Percentiles rank a stretch among this genome's conserved stretches.
phyloP scores from a whole-genome alignment of 2,888 invertebrate genomes.

The Caenorhabditis zanzibari region DNA sequence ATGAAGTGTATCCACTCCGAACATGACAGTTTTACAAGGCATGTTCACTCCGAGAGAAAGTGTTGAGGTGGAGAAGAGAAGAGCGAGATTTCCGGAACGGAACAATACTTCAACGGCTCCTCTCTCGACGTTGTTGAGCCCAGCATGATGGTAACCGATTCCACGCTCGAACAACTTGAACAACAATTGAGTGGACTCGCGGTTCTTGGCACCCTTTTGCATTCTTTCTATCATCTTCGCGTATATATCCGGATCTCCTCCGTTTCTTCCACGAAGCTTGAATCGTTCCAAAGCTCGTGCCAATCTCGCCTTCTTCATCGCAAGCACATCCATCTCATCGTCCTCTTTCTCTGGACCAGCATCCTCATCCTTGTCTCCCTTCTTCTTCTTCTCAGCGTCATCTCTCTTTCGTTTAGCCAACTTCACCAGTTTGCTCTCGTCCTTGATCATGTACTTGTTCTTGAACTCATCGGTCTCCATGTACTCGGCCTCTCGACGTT shows the following conservation, averaged over 20 bases:
- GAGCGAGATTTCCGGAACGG: conserved; percentile 80
- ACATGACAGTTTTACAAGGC: conserved; percentile 83
- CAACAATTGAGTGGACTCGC: conserved; percentile 73
- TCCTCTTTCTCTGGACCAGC: conserved; percentile 70
- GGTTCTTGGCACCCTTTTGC: conserved; percentile 65
- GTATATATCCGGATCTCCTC: conserved; percentile 78
- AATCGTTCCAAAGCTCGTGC: conserved; percentile 79
- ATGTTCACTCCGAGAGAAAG: conserved; percentile 83
- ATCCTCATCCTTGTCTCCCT: conserved; percentile 68
- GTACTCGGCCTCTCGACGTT: conserved; percentile 76
- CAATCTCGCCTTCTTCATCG: conserved; percentile 76
- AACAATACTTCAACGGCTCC: conserved; percentile 82
- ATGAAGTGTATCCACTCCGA: conserved; percentile 81
- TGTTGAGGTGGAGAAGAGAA: conserved; percentile 82
- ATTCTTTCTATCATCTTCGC: conserved; percentile 78
- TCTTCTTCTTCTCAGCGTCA: conserved; percentile 78
- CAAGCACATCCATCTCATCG: conserved; percentile 76
- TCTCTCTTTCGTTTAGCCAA: conserved; percentile 81
- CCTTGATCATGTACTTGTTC: conserved; percentile 79
- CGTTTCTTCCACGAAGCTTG: conserved; percentile 76
- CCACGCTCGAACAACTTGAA: conserved; percentile 80
- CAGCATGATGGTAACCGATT: conserved; percentile 83
- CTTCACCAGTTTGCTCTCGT: conserved; percentile 81
- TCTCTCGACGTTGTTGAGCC: conserved; percentile 77
- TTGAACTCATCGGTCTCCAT: conserved; percentile 80